Evolutionary conservation across 92 coral and sea anemone genomes (phyloP), one percentile per base, ranked within the genome.

Genomic region (Actinernus sp.): DNA sequence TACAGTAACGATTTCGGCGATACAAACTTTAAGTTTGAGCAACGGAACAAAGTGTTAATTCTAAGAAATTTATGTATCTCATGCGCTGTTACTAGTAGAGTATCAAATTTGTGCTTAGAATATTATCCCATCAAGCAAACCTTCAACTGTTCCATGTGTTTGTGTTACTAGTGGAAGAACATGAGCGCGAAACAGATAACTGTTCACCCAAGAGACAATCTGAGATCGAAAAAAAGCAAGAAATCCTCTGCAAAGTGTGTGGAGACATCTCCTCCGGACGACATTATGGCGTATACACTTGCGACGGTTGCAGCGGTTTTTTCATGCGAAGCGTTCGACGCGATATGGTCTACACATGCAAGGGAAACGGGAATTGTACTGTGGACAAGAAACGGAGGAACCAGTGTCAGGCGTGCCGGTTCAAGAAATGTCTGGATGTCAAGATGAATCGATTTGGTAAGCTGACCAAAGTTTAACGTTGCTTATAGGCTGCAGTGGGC

Each of bases 381-480:
- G 99, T 95, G 24, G 99, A 95, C 61, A 95, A 95, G 84, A 95
- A 95, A 31, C 37, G 99, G 36, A 46, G 99, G 31, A 95, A 95
- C 37, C 99, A 95, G 59, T 95, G 99, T 31, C 99, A 95, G 25
- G 99, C 99, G 4, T 95, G 99, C 68, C 93, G 99, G 8, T 95
- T 91, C 73, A 88, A 91, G 72, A 95, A 95, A 61, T 95, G 99
- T 31, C 90, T 95, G 43, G 99, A 95, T 9, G 99, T 86, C 17
- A 95, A 95, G 54, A 95, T 95, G 99, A 95, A 95, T 73, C 60
- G 97, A 24, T 95, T 95, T 32, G 99, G 99, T 95, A 78, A 95
- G 98, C 72, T 48, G 44, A 17, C 51, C 11, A 27, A 13, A 2
- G 29, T 2, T 13, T 58, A 51, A 46, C 54, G 72, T 59, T 73